These are phyloP conservation scores for Mechanitis mazaeus DNA, from an alignment of 2,888 invertebrate species.

Conservation along the genomic window DNA sequence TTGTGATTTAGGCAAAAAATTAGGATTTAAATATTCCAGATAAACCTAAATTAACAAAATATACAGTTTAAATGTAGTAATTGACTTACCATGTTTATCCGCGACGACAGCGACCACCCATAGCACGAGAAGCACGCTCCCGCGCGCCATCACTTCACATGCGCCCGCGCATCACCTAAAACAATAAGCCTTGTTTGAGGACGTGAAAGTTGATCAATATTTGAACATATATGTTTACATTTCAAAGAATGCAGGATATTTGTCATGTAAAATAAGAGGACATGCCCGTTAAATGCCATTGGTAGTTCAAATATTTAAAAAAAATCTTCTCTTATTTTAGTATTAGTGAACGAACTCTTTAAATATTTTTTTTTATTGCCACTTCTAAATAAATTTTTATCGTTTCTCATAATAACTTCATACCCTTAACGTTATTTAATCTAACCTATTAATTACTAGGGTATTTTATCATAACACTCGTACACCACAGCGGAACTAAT, in stretches of 20 bases:
- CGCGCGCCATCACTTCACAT: slow-evolving; percentile 67
- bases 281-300: neutral
- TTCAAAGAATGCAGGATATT: slow-evolving; percentile 17
- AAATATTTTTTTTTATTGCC: neutral
- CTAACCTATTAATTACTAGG: slow-evolving; percentile 15
- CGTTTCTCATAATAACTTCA: slow-evolving; percentile 19
- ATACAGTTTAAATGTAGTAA: slow-evolving; percentile 1
- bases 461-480: slow-evolving; percentile 37
- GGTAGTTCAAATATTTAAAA: neutral
- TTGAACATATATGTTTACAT: slow-evolving; percentile 39
- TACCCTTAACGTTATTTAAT: slow-evolving; percentile 18
- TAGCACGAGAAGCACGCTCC: slow-evolving; percentile 65
- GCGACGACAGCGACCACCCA: slow-evolving; percentile 68
- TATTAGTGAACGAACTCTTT: too few species aligned
- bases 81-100: slow-evolving; percentile 64
- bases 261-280: slow-evolving; percentile 8
- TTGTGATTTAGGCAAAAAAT: neutral
- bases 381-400: neutral
- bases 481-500: slow-evolving; percentile 64
- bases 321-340: neutral
- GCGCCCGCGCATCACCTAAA: slow-evolving; percentile 71
- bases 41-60: neutral
- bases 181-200: slow-evolving; percentile 63
- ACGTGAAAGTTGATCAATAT: slow-evolving; percentile 58
- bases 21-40: neutral